Percentiles rank a stretch among this genome's conserved stretches.
phyloP scores from a whole-genome alignment of 2,888 invertebrate genomes.

The Watsonalla binaria region DNA sequence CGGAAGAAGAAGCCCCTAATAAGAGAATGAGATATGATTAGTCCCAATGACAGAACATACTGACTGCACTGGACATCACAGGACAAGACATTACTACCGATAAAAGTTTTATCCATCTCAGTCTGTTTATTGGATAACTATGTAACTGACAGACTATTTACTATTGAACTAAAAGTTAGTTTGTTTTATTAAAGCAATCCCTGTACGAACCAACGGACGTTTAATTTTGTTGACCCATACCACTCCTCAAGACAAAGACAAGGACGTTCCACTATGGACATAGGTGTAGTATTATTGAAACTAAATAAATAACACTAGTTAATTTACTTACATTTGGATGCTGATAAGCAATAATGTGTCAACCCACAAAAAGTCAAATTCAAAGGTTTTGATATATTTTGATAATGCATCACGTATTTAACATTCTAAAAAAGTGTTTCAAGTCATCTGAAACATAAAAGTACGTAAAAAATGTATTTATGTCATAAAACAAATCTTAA shows the following conservation, averaged over 20 bases:
- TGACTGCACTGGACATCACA: slow-evolving; percentile 4
- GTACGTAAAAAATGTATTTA: no score
- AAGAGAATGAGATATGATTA: slow-evolving; percentile 40
- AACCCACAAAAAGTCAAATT: no score
- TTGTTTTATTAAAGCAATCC: not conserved
- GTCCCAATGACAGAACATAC: slow-evolving; percentile 15
- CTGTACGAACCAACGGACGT: not conserved
- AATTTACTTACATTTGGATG: no score
- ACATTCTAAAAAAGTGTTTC: no score
- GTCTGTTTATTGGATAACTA: slow-evolving; percentile 30
- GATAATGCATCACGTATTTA: no score
- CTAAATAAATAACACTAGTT: no score
- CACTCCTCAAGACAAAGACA: not conserved
- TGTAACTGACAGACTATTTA: slow-evolving; percentile 2
- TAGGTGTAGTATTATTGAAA: no score
- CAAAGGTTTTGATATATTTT: no score
- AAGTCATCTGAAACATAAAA: no score
- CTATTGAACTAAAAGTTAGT: not conserved
- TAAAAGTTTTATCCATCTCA: slow-evolving; percentile 15
- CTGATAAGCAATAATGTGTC: no score
- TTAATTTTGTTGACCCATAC: not conserved
- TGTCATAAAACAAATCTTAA: no score
- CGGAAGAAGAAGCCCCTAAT: slow-evolving; percentile 81
- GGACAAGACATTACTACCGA: slow-evolving; percentile 33
- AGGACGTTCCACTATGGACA: not conserved